Percentiles rank a stretch among this genome's conserved stretches.
Evolutionary conservation across 2,888 invertebrate genomes (phyloP).

Genomic region (Drosophila flavopinicola): DNA sequence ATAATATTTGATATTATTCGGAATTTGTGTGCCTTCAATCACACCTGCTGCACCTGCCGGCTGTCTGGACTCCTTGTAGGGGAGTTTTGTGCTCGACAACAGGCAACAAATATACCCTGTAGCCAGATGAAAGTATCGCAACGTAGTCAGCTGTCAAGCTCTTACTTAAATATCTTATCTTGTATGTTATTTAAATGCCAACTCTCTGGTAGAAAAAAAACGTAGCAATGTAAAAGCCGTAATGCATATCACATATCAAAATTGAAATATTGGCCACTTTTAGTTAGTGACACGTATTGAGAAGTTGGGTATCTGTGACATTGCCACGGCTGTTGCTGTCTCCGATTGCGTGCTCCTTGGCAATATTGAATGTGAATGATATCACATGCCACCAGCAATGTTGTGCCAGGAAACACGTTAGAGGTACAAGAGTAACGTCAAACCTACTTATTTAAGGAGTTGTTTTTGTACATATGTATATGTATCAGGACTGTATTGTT

Average conservation of each 20-base stretch:
- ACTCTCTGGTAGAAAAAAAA: neutral
- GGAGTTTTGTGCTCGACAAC: slow-evolving; percentile 19
- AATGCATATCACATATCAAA: slow-evolving; percentile 61
- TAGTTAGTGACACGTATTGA: slow-evolving; percentile 58
- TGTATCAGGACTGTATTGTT: too few relatives aligned
- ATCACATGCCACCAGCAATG: neutral
- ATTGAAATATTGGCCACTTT: slow-evolving; percentile 41
- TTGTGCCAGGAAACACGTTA: neutral
- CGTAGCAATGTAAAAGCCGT: slow-evolving; percentile 1
- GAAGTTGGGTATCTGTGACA: slow-evolving; percentile 22
- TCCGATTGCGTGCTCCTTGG: slow-evolving; percentile 17
- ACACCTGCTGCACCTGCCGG: slow-evolving; percentile 55
- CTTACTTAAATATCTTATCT: too few relatives aligned
- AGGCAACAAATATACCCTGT: slow-evolving; percentile 1
- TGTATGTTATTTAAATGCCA: too few relatives aligned
- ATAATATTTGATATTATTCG: slow-evolving; percentile 43
- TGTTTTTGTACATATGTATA: too few relatives aligned
- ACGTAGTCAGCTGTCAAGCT: too few relatives aligned
- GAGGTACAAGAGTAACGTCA: too few relatives aligned
- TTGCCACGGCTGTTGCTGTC: slow-evolving; percentile 16
- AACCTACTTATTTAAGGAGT: too few relatives aligned
- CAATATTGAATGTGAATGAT: slow-evolving; percentile 13
- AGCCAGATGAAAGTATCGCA: too few relatives aligned
- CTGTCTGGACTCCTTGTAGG: slow-evolving; percentile 1
- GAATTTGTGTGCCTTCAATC: slow-evolving; percentile 56